Conservation (phyloP, 2,888 invertebrate species). For the Lepidonotus clava region DNA sequence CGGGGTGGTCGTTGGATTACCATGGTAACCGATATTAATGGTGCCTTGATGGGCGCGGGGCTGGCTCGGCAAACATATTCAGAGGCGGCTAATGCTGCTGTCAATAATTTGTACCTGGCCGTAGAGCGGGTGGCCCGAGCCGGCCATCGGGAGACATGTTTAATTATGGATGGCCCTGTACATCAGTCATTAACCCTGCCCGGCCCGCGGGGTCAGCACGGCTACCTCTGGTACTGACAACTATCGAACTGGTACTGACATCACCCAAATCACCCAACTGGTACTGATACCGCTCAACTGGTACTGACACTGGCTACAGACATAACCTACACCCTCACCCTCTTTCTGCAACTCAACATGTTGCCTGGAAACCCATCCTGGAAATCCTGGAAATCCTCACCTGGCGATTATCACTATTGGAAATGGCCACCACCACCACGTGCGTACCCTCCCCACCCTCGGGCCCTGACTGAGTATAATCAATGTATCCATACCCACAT, state of each 20-base stretch:
- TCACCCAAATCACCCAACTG: not conserved
- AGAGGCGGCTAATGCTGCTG: slow-evolving; percentile 31
- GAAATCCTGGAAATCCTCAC: slow-evolving; percentile 17
- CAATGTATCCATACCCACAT: too few species aligned
- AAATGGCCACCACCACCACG: too few species aligned
- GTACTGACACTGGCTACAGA: not conserved
- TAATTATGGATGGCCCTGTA: slow-evolving; percentile 43
- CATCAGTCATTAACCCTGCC: slow-evolving; percentile 41
- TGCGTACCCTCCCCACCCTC: not conserved
- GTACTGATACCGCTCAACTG: not conserved
- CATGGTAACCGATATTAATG: slow-evolving; percentile 53
- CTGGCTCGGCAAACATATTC: slow-evolving; percentile 46
- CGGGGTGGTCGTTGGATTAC: not conserved
- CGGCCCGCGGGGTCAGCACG: not conserved
- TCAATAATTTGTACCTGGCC: slow-evolving; percentile 34
- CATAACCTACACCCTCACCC: too few species aligned
- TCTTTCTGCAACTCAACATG: too few species aligned
- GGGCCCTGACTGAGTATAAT: not conserved
- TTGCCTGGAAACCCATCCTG: not conserved
- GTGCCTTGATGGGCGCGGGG: slow-evolving; percentile 6
- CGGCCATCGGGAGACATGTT: not conserved
- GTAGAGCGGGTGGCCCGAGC: not conserved
- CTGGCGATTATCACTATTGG: not conserved
- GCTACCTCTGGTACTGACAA: not conserved
- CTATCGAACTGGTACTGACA: not conserved